A percentile compares a stretch with the other conserved stretches of the same genome.
These are phyloP conservation scores for Onthophagus taurus DNA, from an alignment of 1,140 invertebrate species.

Conservation along the genomic window DNA sequence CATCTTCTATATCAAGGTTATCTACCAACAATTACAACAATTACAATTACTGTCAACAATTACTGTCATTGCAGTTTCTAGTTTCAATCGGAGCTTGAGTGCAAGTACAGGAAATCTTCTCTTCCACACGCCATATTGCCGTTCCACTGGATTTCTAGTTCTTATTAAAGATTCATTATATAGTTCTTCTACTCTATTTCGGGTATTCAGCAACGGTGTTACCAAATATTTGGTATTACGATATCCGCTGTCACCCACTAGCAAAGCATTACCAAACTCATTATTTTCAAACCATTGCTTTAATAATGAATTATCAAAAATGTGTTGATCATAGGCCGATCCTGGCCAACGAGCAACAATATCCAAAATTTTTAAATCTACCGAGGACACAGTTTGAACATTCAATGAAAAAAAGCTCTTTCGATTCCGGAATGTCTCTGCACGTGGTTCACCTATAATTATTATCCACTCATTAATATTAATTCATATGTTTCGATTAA, in stretches of 20 bases:
- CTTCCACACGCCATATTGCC: slow-evolving; percentile 32
- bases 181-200: slow-evolving; percentile 19
- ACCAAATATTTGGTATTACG: slow-evolving; percentile 20
- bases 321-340: slow-evolving; percentile 31
- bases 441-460: too few relatives aligned
- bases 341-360: slow-evolving; percentile 36
- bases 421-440: slow-evolving; percentile 37
- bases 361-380: slow-evolving; percentile 31
- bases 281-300: slow-evolving; percentile 17
- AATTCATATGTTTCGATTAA: too few relatives aligned
- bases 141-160: slow-evolving; percentile 33
- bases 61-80: too few relatives aligned
- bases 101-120: slow-evolving; percentile 29
- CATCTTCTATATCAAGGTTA: too few relatives aligned
- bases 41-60: too few relatives aligned
- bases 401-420: slow-evolving; percentile 38
- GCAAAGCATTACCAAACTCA: slow-evolving; percentile 13
- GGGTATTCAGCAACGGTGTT: slow-evolving; percentile 25
- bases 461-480: too few relatives aligned
- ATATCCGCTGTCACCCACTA: slow-evolving; percentile 29
- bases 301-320: slow-evolving; percentile 28
- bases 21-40: too few relatives aligned
- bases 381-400: slow-evolving; percentile 36
- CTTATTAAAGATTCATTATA: slow-evolving; percentile 33
- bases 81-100: too few relatives aligned